These are phyloP conservation scores for Loriculus beryllinus DNA, from an alignment of 2,797 vertebrate species.

Conservation along the genomic window DNA sequence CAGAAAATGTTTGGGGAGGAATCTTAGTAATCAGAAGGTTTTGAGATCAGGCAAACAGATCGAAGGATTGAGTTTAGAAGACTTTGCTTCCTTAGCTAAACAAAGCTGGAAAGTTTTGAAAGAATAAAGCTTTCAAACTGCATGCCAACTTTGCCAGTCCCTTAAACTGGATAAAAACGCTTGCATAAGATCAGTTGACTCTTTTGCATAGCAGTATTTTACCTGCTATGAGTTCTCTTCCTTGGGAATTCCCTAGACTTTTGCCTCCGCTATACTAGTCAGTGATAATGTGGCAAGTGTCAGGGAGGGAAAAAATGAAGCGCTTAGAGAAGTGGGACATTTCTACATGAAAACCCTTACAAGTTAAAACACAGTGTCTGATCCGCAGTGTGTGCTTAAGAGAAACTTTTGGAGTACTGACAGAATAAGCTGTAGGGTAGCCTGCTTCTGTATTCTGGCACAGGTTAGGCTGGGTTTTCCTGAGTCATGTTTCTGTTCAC, in stretches of 20 bases:
- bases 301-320: background rate
- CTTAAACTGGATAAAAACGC: background rate
- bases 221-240: background rate
- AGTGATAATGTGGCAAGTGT: background rate
- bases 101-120: background rate
- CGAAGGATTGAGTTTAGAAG: background rate
- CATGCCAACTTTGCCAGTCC: background rate
- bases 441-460: background rate
- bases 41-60: background rate
- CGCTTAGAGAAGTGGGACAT: background rate
- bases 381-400: background rate
- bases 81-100: background rate
- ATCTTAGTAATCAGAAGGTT: background rate
- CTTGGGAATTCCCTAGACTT: background rate
- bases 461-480: background rate
- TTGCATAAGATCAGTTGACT: background rate
- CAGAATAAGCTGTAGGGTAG: background rate
- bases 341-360: background rate
- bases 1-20: background rate
- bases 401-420: background rate
- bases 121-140: background rate
- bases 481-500: background rate
- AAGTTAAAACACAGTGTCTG: background rate
- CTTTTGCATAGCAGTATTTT: background rate
- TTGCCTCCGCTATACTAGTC: background rate